Conservation (phyloP, 2,888 invertebrate species). For the Epirrhoe alternata region DNA sequence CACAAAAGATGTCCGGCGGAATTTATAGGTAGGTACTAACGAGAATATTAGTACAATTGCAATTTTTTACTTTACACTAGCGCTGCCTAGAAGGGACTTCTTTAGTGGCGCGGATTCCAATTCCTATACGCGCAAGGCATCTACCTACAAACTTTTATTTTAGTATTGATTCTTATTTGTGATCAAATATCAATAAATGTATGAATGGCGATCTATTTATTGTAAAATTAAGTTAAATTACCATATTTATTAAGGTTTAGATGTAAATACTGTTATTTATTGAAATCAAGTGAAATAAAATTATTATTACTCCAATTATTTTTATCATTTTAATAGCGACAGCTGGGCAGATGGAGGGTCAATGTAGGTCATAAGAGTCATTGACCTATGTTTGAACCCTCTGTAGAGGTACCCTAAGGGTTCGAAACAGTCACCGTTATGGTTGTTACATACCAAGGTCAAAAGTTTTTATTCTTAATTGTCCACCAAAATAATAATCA, state of each 20-base stretch:
- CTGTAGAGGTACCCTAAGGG: not conserved
- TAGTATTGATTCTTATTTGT: not conserved
- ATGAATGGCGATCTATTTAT: not conserved
- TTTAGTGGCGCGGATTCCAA: too few species aligned
- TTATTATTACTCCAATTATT: constrained; percentile 33
- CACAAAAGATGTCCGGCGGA: too few species aligned
- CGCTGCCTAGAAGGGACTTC: too few species aligned
- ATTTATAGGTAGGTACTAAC: too few species aligned
- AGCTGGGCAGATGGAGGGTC: not conserved
- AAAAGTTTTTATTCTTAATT: too few species aligned
- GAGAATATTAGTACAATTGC: too few species aligned
- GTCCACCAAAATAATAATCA: too few species aligned
- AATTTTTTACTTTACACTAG: too few species aligned
- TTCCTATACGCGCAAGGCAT: too few species aligned
- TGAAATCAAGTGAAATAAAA: constrained; percentile 52
- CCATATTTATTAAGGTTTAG: constrained; percentile 25
- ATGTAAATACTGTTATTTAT: constrained; percentile 52
- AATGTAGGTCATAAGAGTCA: not conserved
- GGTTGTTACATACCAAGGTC: too few species aligned
- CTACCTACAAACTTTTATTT: not conserved
- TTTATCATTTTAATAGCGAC: not conserved
- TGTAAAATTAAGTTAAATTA: constrained; percentile 3
- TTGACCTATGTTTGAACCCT: not conserved
- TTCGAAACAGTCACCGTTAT: too few species aligned
- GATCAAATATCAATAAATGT: not conserved